Percentiles rank a stretch among this genome's conserved stretches.
Conservation (phyloP, 1,140 invertebrate genomes). For the Leptonema lineaticorne region DNA sequence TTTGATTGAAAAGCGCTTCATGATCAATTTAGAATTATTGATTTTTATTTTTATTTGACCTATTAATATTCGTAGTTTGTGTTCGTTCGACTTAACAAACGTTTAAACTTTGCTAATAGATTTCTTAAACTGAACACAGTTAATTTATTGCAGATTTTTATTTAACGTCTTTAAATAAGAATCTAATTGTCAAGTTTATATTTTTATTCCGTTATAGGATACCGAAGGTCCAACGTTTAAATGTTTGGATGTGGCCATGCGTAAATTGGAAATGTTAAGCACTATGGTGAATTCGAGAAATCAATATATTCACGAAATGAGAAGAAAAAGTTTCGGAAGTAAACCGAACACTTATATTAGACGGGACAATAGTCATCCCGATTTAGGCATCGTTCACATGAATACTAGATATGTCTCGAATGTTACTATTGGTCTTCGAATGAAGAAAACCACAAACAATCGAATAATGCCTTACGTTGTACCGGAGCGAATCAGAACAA, state of each 20-base stretch:
- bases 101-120: too few relatives aligned
- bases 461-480: slow-evolving; percentile 54
- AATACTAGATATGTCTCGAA: slow-evolving; percentile 60
- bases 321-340: slow-evolving; percentile 43
- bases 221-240: slow-evolving; percentile 42
- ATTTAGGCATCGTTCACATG: slow-evolving; percentile 53
- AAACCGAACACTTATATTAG: slow-evolving; percentile 47
- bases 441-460: slow-evolving; percentile 54
- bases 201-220: background rate
- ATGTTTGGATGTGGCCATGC: slow-evolving; percentile 58
- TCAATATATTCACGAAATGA: slow-evolving; percentile 56
- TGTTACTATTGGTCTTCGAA: slow-evolving; percentile 59
- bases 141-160: too few relatives aligned
- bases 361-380: slow-evolving; percentile 18
- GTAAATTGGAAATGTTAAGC: slow-evolving; percentile 60
- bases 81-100: too few relatives aligned
- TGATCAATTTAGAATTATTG: too few relatives aligned
- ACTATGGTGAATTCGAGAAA: slow-evolving; percentile 57
- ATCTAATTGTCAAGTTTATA: too few relatives aligned
- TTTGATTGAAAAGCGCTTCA: too few relatives aligned
- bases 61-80: too few relatives aligned
- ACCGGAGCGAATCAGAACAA: slow-evolving; percentile 58
- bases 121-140: too few relatives aligned
- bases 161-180: too few relatives aligned
- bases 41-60: too few relatives aligned